Evolutionary conservation across 53 echinoderm and acorn worm genomes (phyloP), one percentile per base, ranked within the genome.

Genomic region (Luidia sarsii): DNA sequence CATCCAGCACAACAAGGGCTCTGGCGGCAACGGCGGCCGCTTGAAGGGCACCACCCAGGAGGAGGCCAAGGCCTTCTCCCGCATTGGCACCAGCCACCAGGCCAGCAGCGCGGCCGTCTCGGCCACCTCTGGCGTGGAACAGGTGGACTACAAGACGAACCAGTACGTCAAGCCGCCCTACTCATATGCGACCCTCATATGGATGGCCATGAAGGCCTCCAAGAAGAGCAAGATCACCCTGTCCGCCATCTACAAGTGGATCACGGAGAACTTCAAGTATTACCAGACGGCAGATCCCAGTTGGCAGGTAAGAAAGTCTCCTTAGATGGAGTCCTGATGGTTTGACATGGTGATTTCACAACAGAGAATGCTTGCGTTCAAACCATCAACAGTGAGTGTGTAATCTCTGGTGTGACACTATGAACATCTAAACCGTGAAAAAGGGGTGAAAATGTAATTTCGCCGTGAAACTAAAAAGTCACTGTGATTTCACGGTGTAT

Each of bases 201-300:
- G 97, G 91, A 96, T 96, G 97, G 97, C 97, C 41, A 93, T 96
- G 97, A 96, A 96, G 64, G 93, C 91, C 21, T 88, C 93, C 0
- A 96, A 96, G 83, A 96, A 90, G 68, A 88, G 88, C 52, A 96
- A 96, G 82, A 96, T 96, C 68, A 94, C 97, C n/a, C 83, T 96
- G 48, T 94, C 97, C 18, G 86, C 97, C 37, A 96, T 96, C 67
- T 96, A 96, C 50, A 96, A 96, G 65, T 96, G 97, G 97, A 96
- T 96, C 22, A 86, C 82, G 13, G 93, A 94, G 10, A 96, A 96
- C 81, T 96, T 89, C 81, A 96, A 90, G 82, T 96, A 91, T 71
- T 96, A 96, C 64, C 88, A 89, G 77, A 91, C 83, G 19, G 97
- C 97, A 14, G 97, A 96, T 34, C 97, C 97, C 15, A 96, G 97